A percentile compares a stretch with the other conserved stretches of the same genome.
Evolutionary conservation across 2,797 vertebrate genomes (phyloP).

Genomic region (Gymnoscopelus braueri): DNA sequence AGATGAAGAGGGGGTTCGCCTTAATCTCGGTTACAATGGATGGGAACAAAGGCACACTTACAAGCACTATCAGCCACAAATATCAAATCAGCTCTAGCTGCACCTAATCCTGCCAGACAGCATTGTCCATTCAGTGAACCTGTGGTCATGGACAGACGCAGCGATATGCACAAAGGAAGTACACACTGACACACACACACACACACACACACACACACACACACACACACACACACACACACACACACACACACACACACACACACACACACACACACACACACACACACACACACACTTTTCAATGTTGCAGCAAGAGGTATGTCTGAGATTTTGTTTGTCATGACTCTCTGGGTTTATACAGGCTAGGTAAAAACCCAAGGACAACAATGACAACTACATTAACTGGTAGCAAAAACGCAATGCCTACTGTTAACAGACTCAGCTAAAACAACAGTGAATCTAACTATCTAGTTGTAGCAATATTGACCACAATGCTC

Average conservation of each 20-base stretch:
- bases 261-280: conserved; percentile 1
- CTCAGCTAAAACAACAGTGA: too few species aligned
- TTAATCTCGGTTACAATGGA: conserved; percentile 85
- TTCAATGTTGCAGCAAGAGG: too few species aligned
- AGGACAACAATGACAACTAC: too few species aligned
- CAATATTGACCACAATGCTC: too few species aligned
- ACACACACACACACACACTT: neutral
- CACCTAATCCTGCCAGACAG: conserved; percentile 83
- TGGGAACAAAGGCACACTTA: conserved; percentile 84
- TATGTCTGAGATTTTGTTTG: too few species aligned
- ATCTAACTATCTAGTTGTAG: too few species aligned
- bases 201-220: conserved; percentile 21
- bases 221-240: conserved; percentile 2
- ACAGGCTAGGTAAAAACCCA: too few species aligned
- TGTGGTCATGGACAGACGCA: conserved; percentile 71
- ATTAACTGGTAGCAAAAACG: too few species aligned
- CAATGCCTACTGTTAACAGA: too few species aligned
- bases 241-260: conserved; percentile 2
- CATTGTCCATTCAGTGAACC: conserved; percentile 81
- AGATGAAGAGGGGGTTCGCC: conserved; percentile 86
- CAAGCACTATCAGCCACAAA: conserved; percentile 85
- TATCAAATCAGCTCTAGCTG: conserved; percentile 86
- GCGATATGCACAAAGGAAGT: conserved; percentile 43
- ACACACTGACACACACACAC: conserved; percentile 17
- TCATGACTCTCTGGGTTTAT: too few species aligned